Conservation (phyloP, 2,797 vertebrate genomes). For the Coilia nasus region DNA sequence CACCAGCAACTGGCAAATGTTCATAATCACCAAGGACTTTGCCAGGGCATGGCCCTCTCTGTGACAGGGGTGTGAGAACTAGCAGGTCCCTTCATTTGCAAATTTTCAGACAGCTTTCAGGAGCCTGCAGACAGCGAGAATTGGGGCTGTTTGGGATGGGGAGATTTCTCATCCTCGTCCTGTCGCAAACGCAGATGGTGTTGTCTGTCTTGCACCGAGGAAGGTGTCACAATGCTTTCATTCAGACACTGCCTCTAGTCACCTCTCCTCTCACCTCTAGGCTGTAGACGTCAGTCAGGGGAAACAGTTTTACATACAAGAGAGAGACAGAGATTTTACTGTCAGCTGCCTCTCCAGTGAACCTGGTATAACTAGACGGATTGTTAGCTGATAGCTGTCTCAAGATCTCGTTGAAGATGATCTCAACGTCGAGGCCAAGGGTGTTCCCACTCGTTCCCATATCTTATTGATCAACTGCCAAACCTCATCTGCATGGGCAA, state of each 20-base stretch:
- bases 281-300: background rate
- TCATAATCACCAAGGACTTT: conserved; percentile 15
- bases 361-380: background rate
- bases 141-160: background rate
- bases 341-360: background rate
- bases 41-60: conserved; percentile 1
- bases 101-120: background rate
- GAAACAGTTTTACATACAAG: background rate
- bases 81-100: background rate
- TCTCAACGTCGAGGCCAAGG: too few relatives aligned
- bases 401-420: too few relatives aligned
- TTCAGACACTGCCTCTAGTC: background rate
- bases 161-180: background rate
- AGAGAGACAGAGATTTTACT: background rate
- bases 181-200: background rate
- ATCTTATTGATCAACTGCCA: too few relatives aligned
- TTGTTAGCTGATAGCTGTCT: background rate
- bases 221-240: background rate
- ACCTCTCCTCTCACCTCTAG: conserved; percentile 1
- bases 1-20: background rate
- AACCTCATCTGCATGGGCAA: too few relatives aligned
- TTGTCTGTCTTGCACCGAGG: background rate
- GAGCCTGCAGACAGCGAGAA: background rate
- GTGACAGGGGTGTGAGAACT: background rate
- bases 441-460: too few relatives aligned